phyloP scores from a whole-genome alignment of 2,888 invertebrate genomes.

The Trichopria drosophilae region DNA sequence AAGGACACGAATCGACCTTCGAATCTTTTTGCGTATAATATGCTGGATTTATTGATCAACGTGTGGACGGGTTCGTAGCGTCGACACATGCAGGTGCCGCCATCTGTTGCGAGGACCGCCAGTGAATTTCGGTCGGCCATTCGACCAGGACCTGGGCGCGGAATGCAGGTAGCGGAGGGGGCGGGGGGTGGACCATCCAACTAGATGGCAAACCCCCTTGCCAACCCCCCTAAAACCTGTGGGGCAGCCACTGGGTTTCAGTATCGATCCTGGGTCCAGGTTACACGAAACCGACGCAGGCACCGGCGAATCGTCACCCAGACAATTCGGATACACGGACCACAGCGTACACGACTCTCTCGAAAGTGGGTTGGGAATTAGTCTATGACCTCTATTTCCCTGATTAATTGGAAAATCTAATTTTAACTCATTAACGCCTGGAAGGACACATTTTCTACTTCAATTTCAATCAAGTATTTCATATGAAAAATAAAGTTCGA shows the following conservation, averaged over 20 bases:
- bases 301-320: conserved; percentile 24
- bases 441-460: too few relatives aligned
- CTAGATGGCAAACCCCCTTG: conserved; percentile 37
- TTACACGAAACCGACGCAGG: conserved; percentile 48
- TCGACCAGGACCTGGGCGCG: conserved; percentile 35
- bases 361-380: too few relatives aligned
- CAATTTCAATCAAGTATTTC: too few relatives aligned
- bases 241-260: conserved; percentile 40
- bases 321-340: too few relatives aligned
- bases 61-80: neutral
- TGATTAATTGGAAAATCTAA: too few relatives aligned
- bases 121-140: conserved; percentile 43
- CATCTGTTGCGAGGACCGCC: conserved; percentile 48
- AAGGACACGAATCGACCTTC: too few relatives aligned
- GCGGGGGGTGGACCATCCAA: conserved; percentile 34
- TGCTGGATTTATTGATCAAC: conserved; percentile 37
- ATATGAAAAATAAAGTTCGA: too few relatives aligned
- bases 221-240: conserved; percentile 39
- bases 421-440: too few relatives aligned
- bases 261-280: conserved; percentile 54
- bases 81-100: conserved; percentile 46
- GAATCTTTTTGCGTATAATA: too few relatives aligned
- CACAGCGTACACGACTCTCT: too few relatives aligned
- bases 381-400: too few relatives aligned
- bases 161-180: conserved; percentile 39